These are phyloP conservation scores for Criorhina ranunculi DNA, from an alignment of 2,888 invertebrate genomes.

Conservation along the genomic window DNA sequence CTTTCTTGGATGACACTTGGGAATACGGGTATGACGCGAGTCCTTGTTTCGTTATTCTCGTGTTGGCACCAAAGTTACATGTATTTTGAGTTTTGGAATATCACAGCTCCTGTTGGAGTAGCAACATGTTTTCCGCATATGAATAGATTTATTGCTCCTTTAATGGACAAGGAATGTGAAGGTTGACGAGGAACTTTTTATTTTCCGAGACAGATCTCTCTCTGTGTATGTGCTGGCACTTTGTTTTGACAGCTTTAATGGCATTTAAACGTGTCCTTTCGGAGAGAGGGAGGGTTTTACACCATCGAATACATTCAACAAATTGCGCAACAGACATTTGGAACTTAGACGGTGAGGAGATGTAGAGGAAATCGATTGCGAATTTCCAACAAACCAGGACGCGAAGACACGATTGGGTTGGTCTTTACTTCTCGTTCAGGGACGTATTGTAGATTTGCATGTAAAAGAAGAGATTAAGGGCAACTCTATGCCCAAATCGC, in stretches of 20 bases:
- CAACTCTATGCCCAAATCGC: too few relatives aligned
- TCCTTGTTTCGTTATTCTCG: conserved; percentile 14
- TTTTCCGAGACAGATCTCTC: conserved; percentile 4
- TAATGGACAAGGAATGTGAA: conserved; percentile 8
- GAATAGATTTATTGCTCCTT: conserved; percentile 54
- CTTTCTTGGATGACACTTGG: conserved; percentile 34
- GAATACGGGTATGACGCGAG: conserved; percentile 13
- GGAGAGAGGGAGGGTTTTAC: background rate
- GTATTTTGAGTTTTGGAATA: conserved; percentile 46
- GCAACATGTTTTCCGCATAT: conserved; percentile 27
- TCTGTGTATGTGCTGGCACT: conserved; percentile 11
- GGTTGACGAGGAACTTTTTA: conserved; percentile 11
- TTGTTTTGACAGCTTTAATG: conserved; percentile 39
- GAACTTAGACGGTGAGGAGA: too few relatives aligned
- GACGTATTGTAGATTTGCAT: too few relatives aligned
- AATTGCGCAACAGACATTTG: background rate
- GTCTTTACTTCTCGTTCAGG: too few relatives aligned
- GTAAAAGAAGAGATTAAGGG: too few relatives aligned
- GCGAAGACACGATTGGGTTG: too few relatives aligned
- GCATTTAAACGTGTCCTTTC: conserved; percentile 11
- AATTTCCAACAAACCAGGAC: too few relatives aligned
- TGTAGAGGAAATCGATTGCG: too few relatives aligned
- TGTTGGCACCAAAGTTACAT: conserved; percentile 39
- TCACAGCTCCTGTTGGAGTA: conserved; percentile 20
- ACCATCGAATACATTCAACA: background rate